Evolutionary conservation across 2,888 invertebrate species (phyloP), one percentile per base, ranked within the genome.

Genomic region (Tiliacea citrago): DNA sequence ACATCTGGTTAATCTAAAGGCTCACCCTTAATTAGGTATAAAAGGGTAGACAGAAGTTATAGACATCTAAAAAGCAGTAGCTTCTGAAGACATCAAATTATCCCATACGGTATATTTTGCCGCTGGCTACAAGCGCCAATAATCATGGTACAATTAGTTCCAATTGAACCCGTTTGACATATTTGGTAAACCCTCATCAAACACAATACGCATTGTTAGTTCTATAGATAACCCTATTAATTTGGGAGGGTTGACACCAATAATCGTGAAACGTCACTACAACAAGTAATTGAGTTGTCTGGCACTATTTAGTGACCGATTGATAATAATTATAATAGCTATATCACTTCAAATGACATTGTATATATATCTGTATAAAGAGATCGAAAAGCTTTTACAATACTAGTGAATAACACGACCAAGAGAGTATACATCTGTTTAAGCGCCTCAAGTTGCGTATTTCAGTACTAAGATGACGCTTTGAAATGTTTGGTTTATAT

Each of bases 171-270:
- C 24, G 9, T 66, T 75, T 49, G 76, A 57, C 57, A 75, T 66
- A 58, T 75, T 62, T 51, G 42, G 21, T 57, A 18, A 45, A 77
- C 75, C 68, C 77, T 61, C 60, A 77, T 77, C 77, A 68, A 69
- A 69, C 29, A 55, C 47, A 77, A 53, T 42, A 61, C 16, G 39
- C 39, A 58, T 63, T 75, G 68, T 68, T 68, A 42, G n/a, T n/a
- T n/a, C 21, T 49, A 45, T 18, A 77, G 45, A 51, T 24, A 42
- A 35, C 35, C 55, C 8, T 29, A 9, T 76, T 60, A 29, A 79
- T 21, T 69, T 47, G 49, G 5, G 16, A 65, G 8, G 47, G 58
- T 35, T 60, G 47, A 60, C 47, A 66, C 57, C 9, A 45, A n/a
- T 39, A 24, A 53, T 53, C 16, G 29, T 49, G 53, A 35, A 63